Evolutionary conservation across 2,113 vertebrate genomes (phyloP), one percentile per base, ranked within the genome.

Genomic region (Datnioides undecimradiatus): DNA sequence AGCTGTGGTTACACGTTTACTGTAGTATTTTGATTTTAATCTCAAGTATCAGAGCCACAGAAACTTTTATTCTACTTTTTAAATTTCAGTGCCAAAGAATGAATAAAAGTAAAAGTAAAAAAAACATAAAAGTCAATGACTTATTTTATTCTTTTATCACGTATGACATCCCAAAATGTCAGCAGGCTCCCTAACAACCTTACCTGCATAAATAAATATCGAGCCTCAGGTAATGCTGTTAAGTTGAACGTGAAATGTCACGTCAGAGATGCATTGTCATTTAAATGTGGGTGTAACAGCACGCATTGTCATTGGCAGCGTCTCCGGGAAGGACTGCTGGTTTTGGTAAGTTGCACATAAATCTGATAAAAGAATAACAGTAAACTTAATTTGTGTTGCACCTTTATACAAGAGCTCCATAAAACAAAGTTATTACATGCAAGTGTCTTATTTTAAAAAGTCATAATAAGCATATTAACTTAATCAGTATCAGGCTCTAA

Each of bases 151-250:
- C 1, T 4, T 70, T 74, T 49, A 66, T 55, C 38, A 25, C 27
- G 46, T 1, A 25, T 25, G 38, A 31, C 16, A 34, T 67, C 21
- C 36, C 31, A 23, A 59, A 76, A 79, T 60, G 25, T 71, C 78
- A 80, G 41, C 19, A 49, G 13, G 10, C 40, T 25, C 17, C 27
- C 6, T n/a, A 49, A 29, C 74, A 33, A 7, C 8, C 16, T 33
- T 54, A 76, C n/a, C 51, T 63, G 21, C 4, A 41, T 58, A 52
- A 65, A 73, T 55, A 76, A 65, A 73, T 55, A 76, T 51, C 12
- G 11, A 77, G 46, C 27, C 29, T 7, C 1, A 8, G 14, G 21
- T 65, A 40, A 80, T 76, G 51, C 33, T 36, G 33, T 79, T 64
- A 76, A 4, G 60, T 29, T 16, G 14, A 72, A 31, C 3, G 12